A percentile compares a stretch with the other conserved stretches of the same genome.
Evolutionary conservation across 2,888 invertebrate species (phyloP).

Genomic region (Enoplolaimus lenunculus): DNA sequence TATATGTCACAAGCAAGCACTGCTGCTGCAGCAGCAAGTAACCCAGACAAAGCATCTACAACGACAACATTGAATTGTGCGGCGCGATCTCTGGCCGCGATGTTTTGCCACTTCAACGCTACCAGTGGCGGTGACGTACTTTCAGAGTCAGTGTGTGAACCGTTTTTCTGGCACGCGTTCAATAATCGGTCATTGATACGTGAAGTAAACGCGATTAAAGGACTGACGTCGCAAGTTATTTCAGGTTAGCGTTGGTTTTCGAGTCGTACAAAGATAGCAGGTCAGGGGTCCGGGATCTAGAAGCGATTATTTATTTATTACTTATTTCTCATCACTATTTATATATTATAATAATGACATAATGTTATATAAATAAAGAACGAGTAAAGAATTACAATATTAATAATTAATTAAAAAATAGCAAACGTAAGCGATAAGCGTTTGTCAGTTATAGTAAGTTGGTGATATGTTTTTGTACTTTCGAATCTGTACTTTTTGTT

Average conservation of each 20-base stretch:
- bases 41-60: slow-evolving; percentile 7
- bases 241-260: background rate
- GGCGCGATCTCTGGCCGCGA: background rate
- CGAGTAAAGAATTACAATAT: no score
- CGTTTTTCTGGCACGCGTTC: background rate
- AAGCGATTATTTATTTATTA: no score
- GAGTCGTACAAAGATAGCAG: no score
- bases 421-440: no score
- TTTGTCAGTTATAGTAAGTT: no score
- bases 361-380: no score
- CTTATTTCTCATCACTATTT: no score
- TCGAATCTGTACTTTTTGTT: slow-evolving; percentile 1
- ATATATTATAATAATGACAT: no score
- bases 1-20: no score
- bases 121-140: background rate
- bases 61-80: slow-evolving; percentile 19
- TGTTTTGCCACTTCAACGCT: background rate
- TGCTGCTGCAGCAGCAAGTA: background rate
- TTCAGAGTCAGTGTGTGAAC: background rate
- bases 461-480: no score
- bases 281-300: no score
- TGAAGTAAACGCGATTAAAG: slow-evolving; percentile 40
- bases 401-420: no score
- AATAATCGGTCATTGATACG: background rate
- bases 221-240: slow-evolving; percentile 1